phyloP scores from a whole-genome alignment of 2,888 invertebrate species.

The Dynastes tityus region DNA sequence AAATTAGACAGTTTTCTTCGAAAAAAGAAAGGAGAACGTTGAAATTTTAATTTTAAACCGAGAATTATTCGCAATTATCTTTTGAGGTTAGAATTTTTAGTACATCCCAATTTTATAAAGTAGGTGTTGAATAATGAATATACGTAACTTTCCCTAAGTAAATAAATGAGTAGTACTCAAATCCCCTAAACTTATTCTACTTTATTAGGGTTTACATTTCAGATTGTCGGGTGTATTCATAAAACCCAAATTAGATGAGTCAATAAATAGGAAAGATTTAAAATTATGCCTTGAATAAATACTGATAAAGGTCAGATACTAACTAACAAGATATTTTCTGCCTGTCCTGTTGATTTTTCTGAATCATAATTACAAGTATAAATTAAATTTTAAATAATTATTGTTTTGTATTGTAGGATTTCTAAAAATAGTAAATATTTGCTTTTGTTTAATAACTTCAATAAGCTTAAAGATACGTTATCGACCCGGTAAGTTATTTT shows the following conservation, averaged over 20 bases:
- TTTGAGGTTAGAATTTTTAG: constrained; percentile 23
- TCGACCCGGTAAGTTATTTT: no score
- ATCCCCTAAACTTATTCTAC: neutral
- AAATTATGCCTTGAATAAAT: neutral
- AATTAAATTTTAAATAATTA: neutral
- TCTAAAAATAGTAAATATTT: no score
- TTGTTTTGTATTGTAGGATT: no score
- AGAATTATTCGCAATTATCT: neutral
- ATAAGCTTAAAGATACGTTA: no score
- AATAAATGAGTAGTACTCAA: neutral
- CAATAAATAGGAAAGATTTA: neutral
- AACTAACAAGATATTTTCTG: no score
- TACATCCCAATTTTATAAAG: constrained; percentile 16
- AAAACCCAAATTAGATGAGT: neutral
- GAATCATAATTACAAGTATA: neutral
- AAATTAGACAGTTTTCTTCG: neutral
- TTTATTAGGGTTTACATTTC: neutral
- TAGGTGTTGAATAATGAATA: constrained; percentile 14
- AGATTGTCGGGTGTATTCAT: neutral
- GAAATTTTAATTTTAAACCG: neutral
- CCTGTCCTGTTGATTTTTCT: neutral
- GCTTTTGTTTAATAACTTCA: no score
- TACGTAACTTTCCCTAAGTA: constrained; percentile 9
- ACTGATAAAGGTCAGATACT: neutral
- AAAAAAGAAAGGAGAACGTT: neutral